phyloP scores from a whole-genome alignment of 2,113 vertebrate genomes.

The Petromus typicus region DNA sequence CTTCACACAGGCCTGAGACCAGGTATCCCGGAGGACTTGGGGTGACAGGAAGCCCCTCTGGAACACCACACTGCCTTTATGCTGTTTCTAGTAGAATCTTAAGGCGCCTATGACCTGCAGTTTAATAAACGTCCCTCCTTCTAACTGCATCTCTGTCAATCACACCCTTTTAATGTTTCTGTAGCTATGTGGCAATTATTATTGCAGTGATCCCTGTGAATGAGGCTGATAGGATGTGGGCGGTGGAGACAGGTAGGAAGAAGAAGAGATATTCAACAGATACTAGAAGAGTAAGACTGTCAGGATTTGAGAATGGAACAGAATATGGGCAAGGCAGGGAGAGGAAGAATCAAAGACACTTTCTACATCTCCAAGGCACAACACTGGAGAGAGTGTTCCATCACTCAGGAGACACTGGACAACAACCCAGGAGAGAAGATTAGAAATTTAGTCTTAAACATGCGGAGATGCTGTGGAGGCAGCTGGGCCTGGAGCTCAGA shows the following conservation, averaged over 20 bases:
- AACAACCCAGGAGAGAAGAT: not conserved
- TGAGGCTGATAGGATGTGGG: not conserved
- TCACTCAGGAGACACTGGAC: not conserved
- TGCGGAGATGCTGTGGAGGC: not conserved
- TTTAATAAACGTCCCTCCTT: not conserved
- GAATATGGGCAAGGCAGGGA: not conserved
- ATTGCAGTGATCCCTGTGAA: not conserved
- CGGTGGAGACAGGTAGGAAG: not conserved
- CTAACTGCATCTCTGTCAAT: not conserved
- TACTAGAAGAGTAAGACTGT: not conserved
- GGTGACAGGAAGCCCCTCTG: not conserved
- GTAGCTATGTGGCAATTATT: not conserved
- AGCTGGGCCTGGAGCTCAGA: not conserved
- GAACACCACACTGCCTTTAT: not conserved
- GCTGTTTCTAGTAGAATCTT: not conserved
- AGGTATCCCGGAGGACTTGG: not conserved
- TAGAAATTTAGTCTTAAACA: not conserved
- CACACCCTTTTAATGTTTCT: not conserved
- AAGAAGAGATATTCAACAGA: not conserved
- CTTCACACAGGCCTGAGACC: not conserved
- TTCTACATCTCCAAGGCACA: not conserved
- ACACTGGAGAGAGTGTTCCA: not conserved
- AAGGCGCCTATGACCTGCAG: not conserved
- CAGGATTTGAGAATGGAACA: not conserved
- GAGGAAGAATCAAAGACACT: not conserved